Percentiles rank a stretch among this genome's conserved stretches.
Conservation (phyloP, 2,888 invertebrate species). For the Odontocerum albicorne region DNA sequence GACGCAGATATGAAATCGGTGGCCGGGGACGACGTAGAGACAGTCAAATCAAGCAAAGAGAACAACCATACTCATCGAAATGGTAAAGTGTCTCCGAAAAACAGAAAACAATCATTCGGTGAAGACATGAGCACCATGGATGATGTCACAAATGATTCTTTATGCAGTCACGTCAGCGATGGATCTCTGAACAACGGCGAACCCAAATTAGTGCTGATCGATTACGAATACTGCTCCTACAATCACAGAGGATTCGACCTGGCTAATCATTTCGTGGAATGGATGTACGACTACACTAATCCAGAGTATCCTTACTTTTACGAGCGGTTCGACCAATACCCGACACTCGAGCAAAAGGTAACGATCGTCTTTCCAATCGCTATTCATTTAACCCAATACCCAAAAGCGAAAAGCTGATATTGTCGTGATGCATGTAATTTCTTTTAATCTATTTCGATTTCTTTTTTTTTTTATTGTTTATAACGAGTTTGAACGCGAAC, state of each 20-base stretch:
- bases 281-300: constrained; percentile 86
- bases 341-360: constrained; percentile 80
- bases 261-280: constrained; percentile 93
- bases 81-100: neutral
- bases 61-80: constrained; percentile 33
- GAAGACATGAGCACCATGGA: constrained; percentile 40
- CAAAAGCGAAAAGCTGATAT: neutral
- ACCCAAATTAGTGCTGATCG: constrained; percentile 76
- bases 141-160: constrained; percentile 48
- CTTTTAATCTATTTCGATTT: neutral
- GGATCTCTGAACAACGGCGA: constrained; percentile 45
- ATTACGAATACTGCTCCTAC: constrained; percentile 95
- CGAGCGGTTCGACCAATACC: constrained; percentile 68
- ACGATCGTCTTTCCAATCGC: constrained; percentile 36
- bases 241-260: constrained; percentile 92
- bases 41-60: constrained; percentile 37
- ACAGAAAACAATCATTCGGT: constrained; percentile 1
- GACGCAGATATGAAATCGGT: constrained; percentile 9
- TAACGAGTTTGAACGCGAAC: too few species aligned
- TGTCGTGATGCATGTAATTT: neutral
- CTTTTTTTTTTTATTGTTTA: constrained; percentile 3
- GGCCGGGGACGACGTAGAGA: constrained; percentile 5
- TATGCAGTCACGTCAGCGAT: constrained; percentile 46
- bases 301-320: constrained; percentile 76
- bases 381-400: neutral